These are phyloP conservation scores for Ptilonorhynchus violaceus DNA, from an alignment of 2,113 vertebrate genomes.

Conservation along the genomic window DNA sequence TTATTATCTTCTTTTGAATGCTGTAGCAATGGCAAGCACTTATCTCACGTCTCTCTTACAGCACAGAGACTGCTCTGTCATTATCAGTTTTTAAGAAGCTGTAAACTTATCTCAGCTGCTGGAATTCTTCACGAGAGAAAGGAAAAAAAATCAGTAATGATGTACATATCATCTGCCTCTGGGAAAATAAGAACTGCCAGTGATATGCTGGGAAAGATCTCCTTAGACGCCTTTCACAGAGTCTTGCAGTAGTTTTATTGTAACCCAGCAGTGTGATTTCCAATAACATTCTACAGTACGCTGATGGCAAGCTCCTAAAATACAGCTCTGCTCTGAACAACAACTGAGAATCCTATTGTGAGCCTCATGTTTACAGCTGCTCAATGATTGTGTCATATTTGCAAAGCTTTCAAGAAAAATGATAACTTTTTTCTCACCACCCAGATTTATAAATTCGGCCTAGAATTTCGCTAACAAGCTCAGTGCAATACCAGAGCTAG, in stretches of 20 bases:
- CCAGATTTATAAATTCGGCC: not conserved
- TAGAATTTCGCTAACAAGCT: not conserved
- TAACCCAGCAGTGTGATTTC: conserved; percentile 32
- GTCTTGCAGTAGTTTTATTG: conserved; percentile 16
- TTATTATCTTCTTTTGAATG: conserved; percentile 39
- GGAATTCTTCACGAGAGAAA: conserved; percentile 26
- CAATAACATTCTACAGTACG: not conserved
- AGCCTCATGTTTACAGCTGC: not conserved
- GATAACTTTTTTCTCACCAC: not conserved
- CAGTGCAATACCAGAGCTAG: not conserved
- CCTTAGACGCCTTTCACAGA: conserved; percentile 19
- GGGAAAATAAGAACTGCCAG: conserved; percentile 62
- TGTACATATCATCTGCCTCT: conserved; percentile 64
- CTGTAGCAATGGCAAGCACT: conserved; percentile 24
- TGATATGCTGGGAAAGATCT: conserved; percentile 60
- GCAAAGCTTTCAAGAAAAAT: conserved; percentile 17
- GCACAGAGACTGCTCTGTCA: conserved; percentile 46
- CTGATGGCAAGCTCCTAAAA: conserved; percentile 42
- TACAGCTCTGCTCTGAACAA: conserved; percentile 4
- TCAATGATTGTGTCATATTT: not conserved
- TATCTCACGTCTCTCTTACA: conserved; percentile 23
- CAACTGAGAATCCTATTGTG: not conserved
- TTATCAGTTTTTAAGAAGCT: conserved; percentile 55
- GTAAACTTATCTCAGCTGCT: conserved; percentile 67
- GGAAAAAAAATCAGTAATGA: conserved; percentile 32